Evolutionary conservation across 2,888 invertebrate species (phyloP), one percentile per base, ranked within the genome.

Genomic region (Drosophila prolongata): DNA sequence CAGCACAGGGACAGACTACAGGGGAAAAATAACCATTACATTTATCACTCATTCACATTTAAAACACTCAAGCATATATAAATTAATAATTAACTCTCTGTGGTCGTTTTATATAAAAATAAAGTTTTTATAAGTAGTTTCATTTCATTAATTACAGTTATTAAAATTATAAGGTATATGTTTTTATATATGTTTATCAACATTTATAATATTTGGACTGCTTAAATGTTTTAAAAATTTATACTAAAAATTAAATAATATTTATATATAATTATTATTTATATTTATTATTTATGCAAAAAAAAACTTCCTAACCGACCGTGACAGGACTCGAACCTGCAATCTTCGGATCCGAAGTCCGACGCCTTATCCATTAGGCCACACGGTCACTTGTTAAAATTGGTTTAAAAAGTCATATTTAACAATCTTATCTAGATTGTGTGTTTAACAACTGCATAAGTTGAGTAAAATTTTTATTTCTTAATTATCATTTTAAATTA

Each of bases 281-380:
- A 37, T 37, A 4, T 37, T 37, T 37, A 8, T 30, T 30, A 30
- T 8, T 30, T 30, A 8, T 30, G 9, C 2, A 30, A 47, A 47
- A 65, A 65, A 56, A 11, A 40, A 4, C 0, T 1, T 3, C 3
- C 0, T 0, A 1, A 56, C 40, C 68, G 68, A 68, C 68, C 68
- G 68, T 67, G 68, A 67, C 68, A 67, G 68, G 68, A 69, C 42
- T 69, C 68, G 68, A 69, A 69, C 69, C 69, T 69, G 69, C 69
- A 69, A 69, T 69, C 69, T 69, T 69, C 69, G 69, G 69, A 69
- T 69, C 69, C 69, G 69, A 69, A 69, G 59, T 69, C 69, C 69
- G 69, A 69, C 69, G 69, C 69, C 69, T 69, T 69, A 69, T 69
- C 69, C 69, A 69, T 69, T 69, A 69, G 69, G 69, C 71, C 71